Conservation (phyloP, 1,140 invertebrate species). For the Plodia interpunctella region DNA sequence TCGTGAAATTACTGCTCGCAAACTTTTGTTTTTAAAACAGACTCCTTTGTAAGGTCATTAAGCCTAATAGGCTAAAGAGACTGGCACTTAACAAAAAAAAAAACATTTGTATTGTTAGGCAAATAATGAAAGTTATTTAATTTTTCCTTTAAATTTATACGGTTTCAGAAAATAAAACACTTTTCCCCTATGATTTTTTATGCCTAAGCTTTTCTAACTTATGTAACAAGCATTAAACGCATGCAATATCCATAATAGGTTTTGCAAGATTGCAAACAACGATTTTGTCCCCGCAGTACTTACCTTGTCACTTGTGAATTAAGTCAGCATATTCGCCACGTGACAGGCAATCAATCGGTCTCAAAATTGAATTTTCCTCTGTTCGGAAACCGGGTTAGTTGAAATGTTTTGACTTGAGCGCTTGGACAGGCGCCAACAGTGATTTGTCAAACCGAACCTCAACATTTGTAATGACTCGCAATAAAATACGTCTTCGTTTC, state of each 20-base stretch:
- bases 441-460: slow-evolving; percentile 5
- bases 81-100: background rate
- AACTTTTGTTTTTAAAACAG: slow-evolving; percentile 6
- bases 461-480: slow-evolving; percentile 5
- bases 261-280: background rate
- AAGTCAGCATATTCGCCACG: slow-evolving; percentile 5
- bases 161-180: background rate
- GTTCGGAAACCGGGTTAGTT: slow-evolving; percentile 3
- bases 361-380: slow-evolving; percentile 2
- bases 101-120: background rate
- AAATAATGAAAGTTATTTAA: background rate
- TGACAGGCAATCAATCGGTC: slow-evolving; percentile 5
- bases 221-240: too few species aligned
- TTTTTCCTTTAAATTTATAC: background rate
- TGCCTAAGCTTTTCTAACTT: too few species aligned
- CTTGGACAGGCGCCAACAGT: slow-evolving; percentile 1
- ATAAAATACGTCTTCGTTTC: slow-evolving; percentile 7
- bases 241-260: background rate
- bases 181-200: too few species aligned
- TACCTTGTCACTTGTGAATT: background rate
- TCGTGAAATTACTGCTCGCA: background rate
- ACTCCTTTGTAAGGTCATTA: background rate
- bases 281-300: background rate
- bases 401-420: background rate
- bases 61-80: background rate